These are phyloP conservation scores for Melanotaenia boesemani DNA, from an alignment of 2,797 vertebrate species.

Conservation along the genomic window DNA sequence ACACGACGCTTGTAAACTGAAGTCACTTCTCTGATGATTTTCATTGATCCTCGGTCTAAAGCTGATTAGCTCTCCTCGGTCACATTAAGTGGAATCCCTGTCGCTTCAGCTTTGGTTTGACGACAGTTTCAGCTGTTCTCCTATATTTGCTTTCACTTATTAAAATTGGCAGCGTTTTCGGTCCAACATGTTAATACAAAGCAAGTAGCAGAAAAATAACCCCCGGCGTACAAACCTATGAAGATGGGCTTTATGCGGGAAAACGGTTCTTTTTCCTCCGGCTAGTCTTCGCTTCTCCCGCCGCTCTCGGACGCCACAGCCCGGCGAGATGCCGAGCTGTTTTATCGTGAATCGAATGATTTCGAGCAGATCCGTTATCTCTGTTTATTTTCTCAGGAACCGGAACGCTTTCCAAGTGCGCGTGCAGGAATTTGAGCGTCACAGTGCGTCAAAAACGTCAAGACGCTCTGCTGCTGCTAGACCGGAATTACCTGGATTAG, in stretches of 20 bases:
- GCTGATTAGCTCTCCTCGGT: conserved; percentile 48
- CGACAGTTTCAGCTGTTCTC: background rate
- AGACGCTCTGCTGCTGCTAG: background rate
- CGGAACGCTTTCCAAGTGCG: conserved; percentile 32
- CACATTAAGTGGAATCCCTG: conserved; percentile 17
- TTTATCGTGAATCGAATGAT: background rate
- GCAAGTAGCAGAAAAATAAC: background rate
- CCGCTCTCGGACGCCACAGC: background rate
- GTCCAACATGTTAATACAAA: conserved; percentile 10
- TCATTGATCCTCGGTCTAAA: conserved; percentile 44
- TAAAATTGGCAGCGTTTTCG: background rate
- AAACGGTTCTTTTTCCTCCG: background rate
- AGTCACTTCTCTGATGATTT: background rate
- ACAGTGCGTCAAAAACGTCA: conserved; percentile 46
- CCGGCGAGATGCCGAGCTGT: background rate
- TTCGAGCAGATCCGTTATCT: conserved; percentile 22
- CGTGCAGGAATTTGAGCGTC: conserved; percentile 56
- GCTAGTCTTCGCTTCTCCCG: background rate
- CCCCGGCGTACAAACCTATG: conserved; percentile 47
- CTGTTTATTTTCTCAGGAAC: conserved; percentile 13
- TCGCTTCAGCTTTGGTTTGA: background rate
- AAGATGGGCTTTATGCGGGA: conserved; percentile 3
- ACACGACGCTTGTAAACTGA: background rate
- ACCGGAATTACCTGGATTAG: conserved; percentile 13
- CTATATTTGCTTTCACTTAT: background rate